Evolutionary conservation across 2,797 vertebrate species (phyloP), one percentile per base, ranked within the genome.

Genomic region (Arrhamphus sclerolepis): DNA sequence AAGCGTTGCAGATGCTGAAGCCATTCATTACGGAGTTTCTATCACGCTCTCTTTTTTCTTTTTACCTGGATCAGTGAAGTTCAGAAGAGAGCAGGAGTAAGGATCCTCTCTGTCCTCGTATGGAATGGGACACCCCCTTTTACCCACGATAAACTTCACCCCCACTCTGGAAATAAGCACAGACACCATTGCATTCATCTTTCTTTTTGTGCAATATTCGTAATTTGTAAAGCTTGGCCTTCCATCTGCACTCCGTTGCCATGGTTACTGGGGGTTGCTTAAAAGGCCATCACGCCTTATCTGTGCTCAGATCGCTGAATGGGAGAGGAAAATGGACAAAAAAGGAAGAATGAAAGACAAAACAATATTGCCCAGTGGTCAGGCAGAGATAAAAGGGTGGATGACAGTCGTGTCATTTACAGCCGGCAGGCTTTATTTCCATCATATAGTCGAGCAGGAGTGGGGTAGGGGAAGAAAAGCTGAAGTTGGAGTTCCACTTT

Each of bases 121-220:
- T 3, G 97, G 96, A 75, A 98, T 89, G 44, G 84, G 86, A 85
- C 97, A 99, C 53, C 96, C 96, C 81, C 69, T 90, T 9, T 93
- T 83, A 55, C 97, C 97, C 80, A 99, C 91, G 62, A 99, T 97
- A 84, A 98, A 99, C 92, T 95, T 98, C 88, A 98, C 95, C 89
- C 94, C 93, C 88, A 98, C 94, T 82, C 97, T 97, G 88, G 18
- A 29, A 72, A 56, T 0, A 75, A 70, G 31, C 31, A 52, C 61
- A 69, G 58, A 66, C 62, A 61, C 40, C 1, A 20, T 40, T 16
- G 6, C 62, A 50, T 58, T 62, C 10, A 20, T 46, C 17, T 49
- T 46, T 38, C 26, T 50, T 46, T 38, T 13, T 38, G 34, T 14
- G 14, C 14, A 38, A 38, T 38, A 38, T 38, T 38, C 14, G 34